Conservation (phyloP, 2,113 vertebrate genomes). For the Pseudolaguvia tuberculata region DNA sequence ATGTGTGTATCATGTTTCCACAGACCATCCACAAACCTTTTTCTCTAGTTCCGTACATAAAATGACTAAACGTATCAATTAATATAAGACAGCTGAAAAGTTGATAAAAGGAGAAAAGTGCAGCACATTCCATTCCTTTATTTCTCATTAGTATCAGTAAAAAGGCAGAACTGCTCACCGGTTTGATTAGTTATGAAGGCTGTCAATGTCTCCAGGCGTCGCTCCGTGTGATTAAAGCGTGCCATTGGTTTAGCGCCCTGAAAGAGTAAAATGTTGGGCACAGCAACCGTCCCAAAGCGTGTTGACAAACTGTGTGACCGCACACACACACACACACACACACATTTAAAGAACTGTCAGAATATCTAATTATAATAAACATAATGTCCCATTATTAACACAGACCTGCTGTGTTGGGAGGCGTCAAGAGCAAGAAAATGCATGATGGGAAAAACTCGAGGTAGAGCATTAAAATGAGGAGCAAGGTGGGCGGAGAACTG, state of each 20-base stretch:
- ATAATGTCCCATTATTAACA: background rate
- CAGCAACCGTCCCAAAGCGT: conserved; percentile 93
- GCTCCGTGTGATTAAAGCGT: conserved; percentile 93
- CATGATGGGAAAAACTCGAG: conserved; percentile 86
- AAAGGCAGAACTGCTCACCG: conserved; percentile 70
- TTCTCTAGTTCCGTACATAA: background rate
- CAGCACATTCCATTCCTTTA: no score
- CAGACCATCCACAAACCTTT: background rate
- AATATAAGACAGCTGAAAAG: no score
- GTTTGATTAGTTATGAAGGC: conserved; percentile 94
- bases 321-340: conserved; percentile 30
- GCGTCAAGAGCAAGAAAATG: conserved; percentile 91
- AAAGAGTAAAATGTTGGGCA: conserved; percentile 95
- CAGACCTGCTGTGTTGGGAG: conserved; percentile 95
- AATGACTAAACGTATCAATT: no score
- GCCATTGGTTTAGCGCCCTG: conserved; percentile 98
- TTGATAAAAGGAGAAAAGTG: no score
- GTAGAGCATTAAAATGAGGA: conserved; percentile 92
- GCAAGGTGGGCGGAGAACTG: conserved; percentile 90
- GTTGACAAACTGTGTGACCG: conserved; percentile 98
- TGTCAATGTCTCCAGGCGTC: conserved; percentile 81
- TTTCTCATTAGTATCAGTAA: no score
- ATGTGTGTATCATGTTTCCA: background rate
- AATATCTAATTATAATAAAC: background rate
- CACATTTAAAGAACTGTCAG: background rate